Percentiles rank a stretch among this genome's conserved stretches.
Conservation (phyloP, 1,140 invertebrate genomes). For the Calliopsis andreniformis region DNA sequence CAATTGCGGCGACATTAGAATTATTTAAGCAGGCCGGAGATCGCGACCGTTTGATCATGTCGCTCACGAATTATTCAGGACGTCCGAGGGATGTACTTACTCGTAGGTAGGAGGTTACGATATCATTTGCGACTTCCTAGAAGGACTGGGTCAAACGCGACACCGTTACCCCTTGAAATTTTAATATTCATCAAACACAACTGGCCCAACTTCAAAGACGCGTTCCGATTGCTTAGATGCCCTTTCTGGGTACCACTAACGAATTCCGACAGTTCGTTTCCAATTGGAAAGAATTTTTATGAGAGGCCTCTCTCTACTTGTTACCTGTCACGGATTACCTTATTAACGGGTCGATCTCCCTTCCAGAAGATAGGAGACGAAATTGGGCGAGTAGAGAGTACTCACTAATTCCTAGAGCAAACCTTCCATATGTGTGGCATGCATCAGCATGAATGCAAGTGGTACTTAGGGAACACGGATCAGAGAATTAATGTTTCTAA, state of each 20-base stretch:
- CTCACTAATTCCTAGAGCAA: too few species aligned
- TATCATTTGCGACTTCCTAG: constrained; percentile 42
- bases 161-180: constrained; percentile 12
- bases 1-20: constrained; percentile 54
- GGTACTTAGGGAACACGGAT: too few species aligned
- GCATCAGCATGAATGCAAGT: too few species aligned
- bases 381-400: background rate
- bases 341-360: background rate
- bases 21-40: constrained; percentile 36
- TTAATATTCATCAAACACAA: constrained; percentile 59
- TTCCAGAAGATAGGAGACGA: background rate
- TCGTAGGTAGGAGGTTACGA: constrained; percentile 20
- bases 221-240: constrained; percentile 1
- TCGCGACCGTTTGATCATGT: constrained; percentile 47
- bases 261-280: constrained; percentile 20
- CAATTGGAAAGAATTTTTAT: constrained; percentile 37
- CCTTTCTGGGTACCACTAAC: background rate
- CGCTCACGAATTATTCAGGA: constrained; percentile 40
- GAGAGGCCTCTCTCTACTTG: background rate
- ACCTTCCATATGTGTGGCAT: too few species aligned
- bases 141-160: constrained; percentile 33
- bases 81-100: constrained; percentile 34
- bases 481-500: too few species aligned
- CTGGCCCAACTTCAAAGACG: constrained; percentile 25
- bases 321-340: background rate